Conservation (phyloP, 2,113 vertebrate species). For the Neolamprologus caudopunctatus region DNA sequence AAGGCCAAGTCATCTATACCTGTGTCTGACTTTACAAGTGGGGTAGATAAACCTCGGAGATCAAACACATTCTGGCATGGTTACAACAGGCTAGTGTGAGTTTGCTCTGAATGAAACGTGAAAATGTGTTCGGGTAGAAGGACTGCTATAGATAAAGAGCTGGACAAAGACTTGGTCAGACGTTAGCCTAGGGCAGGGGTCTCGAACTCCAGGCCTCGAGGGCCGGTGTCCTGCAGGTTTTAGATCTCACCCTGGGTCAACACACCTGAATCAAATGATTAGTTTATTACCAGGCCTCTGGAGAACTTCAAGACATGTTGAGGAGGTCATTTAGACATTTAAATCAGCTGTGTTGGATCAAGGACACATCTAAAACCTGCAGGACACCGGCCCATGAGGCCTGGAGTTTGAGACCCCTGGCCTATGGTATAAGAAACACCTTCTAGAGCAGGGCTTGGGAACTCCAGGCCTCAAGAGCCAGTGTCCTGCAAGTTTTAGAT, state of each 20-base stretch:
- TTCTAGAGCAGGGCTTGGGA: neutral
- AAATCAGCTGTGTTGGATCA: neutral
- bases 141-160: neutral
- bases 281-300: rapidly evolving
- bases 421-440: neutral
- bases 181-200: neutral
- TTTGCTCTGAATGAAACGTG: neutral
- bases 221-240: neutral
- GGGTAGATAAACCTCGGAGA: neutral
- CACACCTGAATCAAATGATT: rapidly evolving
- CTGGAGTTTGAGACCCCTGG: neutral
- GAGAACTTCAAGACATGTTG: neutral
- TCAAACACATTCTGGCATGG: neutral
- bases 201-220: neutral
- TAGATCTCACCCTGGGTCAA: neutral
- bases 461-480: neutral
- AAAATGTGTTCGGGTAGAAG: rapidly evolving
- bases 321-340: rapidly evolving
- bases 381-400: rapidly evolving
- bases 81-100: neutral
- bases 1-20: neutral
- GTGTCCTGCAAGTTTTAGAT: neutral
- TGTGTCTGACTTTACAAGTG: neutral
- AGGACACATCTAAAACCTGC: neutral
- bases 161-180: neutral